A percentile compares a stretch with the other conserved stretches of the same genome.
Evolutionary conservation across 2,888 invertebrate genomes (phyloP).

Genomic region (Cryptocephalus primarius): DNA sequence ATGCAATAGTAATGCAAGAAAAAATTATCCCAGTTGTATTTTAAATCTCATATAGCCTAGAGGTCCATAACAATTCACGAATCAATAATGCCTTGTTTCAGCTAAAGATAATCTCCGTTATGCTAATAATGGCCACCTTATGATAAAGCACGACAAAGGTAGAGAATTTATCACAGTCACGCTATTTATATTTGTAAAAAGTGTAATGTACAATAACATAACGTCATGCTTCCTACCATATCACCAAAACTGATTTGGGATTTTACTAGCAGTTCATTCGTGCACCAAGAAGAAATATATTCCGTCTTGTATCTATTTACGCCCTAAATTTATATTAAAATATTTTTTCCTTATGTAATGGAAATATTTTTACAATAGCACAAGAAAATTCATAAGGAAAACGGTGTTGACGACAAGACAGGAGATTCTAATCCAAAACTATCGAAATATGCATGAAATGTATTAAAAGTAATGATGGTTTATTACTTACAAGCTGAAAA

Average conservation of each 20-base stretch:
- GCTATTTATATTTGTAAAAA: constrained; percentile 8
- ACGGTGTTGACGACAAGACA: too few species aligned
- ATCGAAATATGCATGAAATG: too few species aligned
- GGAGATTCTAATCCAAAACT: too few species aligned
- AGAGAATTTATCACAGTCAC: constrained; percentile 2
- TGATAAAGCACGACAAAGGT: constrained; percentile 2
- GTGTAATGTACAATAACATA: constrained; percentile 14
- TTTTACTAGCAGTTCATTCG: constrained; percentile 4
- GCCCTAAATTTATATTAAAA: neutral
- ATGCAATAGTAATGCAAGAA: too few species aligned
- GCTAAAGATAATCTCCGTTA: neutral
- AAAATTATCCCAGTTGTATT: constrained; percentile 15
- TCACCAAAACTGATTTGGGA: constrained; percentile 3
- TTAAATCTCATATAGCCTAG: constrained; percentile 10
- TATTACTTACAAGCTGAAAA: too few species aligned
- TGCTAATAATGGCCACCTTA: constrained; percentile 1
- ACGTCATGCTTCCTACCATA: constrained; percentile 1
- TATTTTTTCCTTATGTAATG: neutral
- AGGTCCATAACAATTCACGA: constrained; percentile 3
- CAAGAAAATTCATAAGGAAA: too few species aligned
- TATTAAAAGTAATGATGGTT: too few species aligned
- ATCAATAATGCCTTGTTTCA: neutral
- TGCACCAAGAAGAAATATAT: constrained; percentile 2
- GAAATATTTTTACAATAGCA: too few species aligned
- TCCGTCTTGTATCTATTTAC: constrained; percentile 1